Evolutionary conservation across 2,888 invertebrate genomes (phyloP), one percentile per base, ranked within the genome.

Genomic region (Clanis bilineata): DNA sequence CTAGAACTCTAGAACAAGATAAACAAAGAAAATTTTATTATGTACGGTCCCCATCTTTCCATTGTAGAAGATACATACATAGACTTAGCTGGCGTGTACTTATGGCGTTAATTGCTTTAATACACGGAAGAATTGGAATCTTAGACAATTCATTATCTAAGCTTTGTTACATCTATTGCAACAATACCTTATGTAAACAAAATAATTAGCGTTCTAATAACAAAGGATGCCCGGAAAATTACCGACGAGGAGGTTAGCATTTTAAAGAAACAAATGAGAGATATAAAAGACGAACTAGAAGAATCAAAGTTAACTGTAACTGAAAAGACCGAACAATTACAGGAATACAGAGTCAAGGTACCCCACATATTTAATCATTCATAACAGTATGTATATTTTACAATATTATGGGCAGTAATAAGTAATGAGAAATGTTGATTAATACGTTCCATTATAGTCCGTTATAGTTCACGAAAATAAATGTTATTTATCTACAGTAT

Each of bases 301-400:
- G 90, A 90, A 63, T 63, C 86, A 64, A 84, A 79, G 65, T 70
- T 84, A 10, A 78, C 78, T 0, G 61, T 85, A 1, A 71, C 74
- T 2, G 91, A 90, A 60, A 89, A 88, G 68, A 70, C 74, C 9
- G 88, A 88, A 62, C 87, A 90, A 63, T 64, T 87, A 10, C 86
- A 90, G 62, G 90, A 89, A 10, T 91, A 90, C 61, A 75, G 91
- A 7, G 63, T 80, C 2, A 91, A 88, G 83, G 90, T 89, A 32
- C 9, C 32, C 25, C 25, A 25, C 25, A 45, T 45, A 45, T n/a
- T n/a, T n/a, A n/a, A n/a, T n/a, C n/a, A 28, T 47, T 25, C 15
- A 28, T 47, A 28, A 41, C 2, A 2, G 36, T 39, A 1, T 15
- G 5, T n/a, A 45, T 45, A 23, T 45, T 45, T 45, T 57, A 12